phyloP scores from a whole-genome alignment of 2,797 vertebrate genomes.

The Ceryle rudis region DNA sequence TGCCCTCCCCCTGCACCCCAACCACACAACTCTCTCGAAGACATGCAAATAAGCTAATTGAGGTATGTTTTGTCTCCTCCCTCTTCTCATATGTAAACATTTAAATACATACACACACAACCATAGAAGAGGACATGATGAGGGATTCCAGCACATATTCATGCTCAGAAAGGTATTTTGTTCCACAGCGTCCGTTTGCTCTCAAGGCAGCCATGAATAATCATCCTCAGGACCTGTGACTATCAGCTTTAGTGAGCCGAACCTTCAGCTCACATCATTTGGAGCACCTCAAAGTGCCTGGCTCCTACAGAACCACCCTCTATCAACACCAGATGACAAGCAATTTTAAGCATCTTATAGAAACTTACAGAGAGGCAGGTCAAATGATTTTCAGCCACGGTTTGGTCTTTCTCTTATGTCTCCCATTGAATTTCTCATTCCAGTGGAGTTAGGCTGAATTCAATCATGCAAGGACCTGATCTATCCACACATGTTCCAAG shows the following conservation, averaged over 20 bases:
- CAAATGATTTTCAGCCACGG: not conserved
- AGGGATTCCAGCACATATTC: not conserved
- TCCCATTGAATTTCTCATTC: not conserved
- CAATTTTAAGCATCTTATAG: not conserved
- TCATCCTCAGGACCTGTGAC: not conserved
- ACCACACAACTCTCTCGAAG: not conserved
- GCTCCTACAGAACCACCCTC: not conserved
- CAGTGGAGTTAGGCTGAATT: not conserved
- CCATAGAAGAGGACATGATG: not conserved
- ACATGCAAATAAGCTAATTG: not conserved
- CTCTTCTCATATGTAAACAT: not conserved
- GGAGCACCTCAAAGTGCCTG: not conserved
- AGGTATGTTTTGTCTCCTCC: not conserved
- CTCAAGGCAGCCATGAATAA: not conserved
- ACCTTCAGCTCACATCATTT: not conserved
- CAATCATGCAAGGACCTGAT: not conserved
- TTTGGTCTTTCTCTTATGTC: not conserved
- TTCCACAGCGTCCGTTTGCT: not conserved
- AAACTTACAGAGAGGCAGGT: not conserved
- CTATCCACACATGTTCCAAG: not conserved
- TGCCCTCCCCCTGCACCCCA: not conserved
- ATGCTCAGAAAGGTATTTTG: not conserved
- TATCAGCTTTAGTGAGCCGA: not conserved
- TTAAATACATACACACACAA: not conserved
- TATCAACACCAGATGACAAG: not conserved